A percentile compares a stretch with the other conserved stretches of the same genome.
These are phyloP conservation scores for Athene cunicularia DNA, from an alignment of 2,113 vertebrate species.

Conservation along the genomic window DNA sequence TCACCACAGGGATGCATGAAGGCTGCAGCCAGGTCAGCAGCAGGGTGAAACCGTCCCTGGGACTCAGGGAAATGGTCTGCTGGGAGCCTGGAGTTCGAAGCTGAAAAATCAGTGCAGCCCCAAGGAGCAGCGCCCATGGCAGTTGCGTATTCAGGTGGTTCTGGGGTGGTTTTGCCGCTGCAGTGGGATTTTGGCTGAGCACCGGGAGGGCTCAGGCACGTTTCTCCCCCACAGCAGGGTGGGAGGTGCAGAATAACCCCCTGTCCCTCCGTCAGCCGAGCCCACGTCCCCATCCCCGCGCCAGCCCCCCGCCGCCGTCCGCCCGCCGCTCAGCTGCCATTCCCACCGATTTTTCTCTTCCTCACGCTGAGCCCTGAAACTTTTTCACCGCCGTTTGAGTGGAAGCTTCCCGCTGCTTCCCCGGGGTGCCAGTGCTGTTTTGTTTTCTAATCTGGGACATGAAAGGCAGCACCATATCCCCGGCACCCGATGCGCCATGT, in stretches of 20 bases:
- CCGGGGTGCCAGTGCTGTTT: accelerated
- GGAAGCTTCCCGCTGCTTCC: background rate
- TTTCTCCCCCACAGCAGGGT: background rate
- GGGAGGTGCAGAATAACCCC: background rate
- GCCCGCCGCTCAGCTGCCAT: background rate
- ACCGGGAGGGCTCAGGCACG: background rate
- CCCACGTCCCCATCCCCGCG: accelerated
- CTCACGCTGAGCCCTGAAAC: accelerated
- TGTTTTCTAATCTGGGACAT: background rate
- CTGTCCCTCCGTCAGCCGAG: accelerated
- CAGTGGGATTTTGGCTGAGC: background rate
- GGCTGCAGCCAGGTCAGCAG: background rate
- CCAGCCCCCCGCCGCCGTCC: accelerated
- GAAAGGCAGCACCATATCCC: background rate
- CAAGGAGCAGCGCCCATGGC: accelerated
- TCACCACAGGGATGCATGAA: accelerated
- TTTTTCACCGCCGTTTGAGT: accelerated
- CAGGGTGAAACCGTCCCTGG: accelerated
- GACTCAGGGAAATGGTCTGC: accelerated
- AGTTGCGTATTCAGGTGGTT: accelerated
- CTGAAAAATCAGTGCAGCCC: accelerated
- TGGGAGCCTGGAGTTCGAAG: background rate
- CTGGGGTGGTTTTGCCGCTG: background rate
- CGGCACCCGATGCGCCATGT: accelerated
- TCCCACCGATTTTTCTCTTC: background rate